phyloP scores from a whole-genome alignment of 2,888 invertebrate species.

The Synergus japonicus region DNA sequence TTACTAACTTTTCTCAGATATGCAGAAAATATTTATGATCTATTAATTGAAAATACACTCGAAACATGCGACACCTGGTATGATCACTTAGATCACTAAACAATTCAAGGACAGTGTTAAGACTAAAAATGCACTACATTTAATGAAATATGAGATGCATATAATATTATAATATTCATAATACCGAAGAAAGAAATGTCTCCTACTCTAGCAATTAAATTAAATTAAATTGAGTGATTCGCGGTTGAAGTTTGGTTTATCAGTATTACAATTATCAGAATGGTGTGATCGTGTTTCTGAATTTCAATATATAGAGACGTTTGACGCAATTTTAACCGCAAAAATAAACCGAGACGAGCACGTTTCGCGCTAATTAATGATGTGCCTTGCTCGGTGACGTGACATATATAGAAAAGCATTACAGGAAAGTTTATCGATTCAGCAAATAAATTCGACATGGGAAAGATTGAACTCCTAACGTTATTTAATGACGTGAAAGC shows the following conservation, averaged over 20 bases:
- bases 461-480: constrained; percentile 11
- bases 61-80: constrained; percentile 36
- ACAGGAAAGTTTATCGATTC: constrained; percentile 27
- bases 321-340: neutral
- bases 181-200: neutral
- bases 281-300: neutral
- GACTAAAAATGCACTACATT: constrained; percentile 5
- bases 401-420: neutral
- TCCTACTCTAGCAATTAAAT: neutral
- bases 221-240: neutral
- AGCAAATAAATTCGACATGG: constrained; percentile 11
- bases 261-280: neutral
- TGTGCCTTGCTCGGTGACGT: neutral
- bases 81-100: neutral
- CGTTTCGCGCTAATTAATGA: constrained; percentile 9
- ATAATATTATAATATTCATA: neutral
- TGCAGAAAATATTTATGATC: neutral
- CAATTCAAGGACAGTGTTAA: neutral
- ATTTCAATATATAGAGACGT: neutral
- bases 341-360: constrained; percentile 3
- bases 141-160: neutral
- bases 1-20: neutral
- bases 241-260: neutral
- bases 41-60: neutral
- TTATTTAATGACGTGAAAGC: constrained; percentile 5